Conservation (phyloP, 2,888 invertebrate species). For the Perithous albicinctus region DNA sequence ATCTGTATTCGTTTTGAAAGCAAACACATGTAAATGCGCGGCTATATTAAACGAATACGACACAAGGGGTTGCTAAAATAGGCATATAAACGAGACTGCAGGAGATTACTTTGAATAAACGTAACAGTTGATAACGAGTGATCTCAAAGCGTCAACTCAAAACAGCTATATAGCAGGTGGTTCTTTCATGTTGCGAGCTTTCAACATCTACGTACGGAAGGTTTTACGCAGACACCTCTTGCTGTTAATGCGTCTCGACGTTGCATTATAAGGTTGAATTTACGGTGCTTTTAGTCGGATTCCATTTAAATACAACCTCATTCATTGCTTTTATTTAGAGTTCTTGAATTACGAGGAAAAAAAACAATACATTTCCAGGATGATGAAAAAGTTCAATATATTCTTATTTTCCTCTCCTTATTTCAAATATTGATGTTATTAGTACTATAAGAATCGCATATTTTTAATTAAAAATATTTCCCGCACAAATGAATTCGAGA, state of each 20-base stretch:
- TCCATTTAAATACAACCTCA: background rate
- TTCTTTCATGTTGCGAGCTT: background rate
- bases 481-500: too few species aligned
- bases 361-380: background rate
- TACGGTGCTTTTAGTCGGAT: background rate
- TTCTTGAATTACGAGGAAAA: background rate
- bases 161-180: background rate
- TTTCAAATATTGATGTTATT: too few species aligned
- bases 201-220: background rate
- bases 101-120: too few species aligned
- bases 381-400: too few species aligned
- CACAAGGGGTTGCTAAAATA: background rate
- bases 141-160: background rate
- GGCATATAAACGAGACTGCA: too few species aligned
- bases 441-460: too few species aligned
- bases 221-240: background rate
- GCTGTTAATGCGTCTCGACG: background rate
- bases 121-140: background rate
- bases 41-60: background rate
- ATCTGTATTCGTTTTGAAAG: background rate
- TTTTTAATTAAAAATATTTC: too few species aligned
- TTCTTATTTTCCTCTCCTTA: too few species aligned
- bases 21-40: background rate
- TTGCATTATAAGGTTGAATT: background rate
- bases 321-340: background rate